Evolutionary conservation across 2,113 vertebrate species (phyloP), one percentile per base, ranked within the genome.

Genomic region (Illadopsis cleaveri): DNA sequence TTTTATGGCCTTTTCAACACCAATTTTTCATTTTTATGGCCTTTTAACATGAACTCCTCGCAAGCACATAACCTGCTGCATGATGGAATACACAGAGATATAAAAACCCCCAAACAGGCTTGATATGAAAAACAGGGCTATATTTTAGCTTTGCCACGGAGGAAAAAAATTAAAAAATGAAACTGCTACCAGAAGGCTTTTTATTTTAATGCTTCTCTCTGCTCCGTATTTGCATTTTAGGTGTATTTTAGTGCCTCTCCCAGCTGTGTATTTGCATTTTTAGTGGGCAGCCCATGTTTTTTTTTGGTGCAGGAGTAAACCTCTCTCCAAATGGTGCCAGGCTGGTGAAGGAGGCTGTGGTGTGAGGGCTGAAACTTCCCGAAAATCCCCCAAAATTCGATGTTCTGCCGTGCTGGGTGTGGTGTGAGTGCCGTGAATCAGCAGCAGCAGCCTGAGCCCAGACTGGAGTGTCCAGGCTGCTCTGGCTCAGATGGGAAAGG

Each of bases 21-120:
- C 58, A 68, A 89, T 97, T 87, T 96, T 96, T 96, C 97, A 96
- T 96, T 96, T 95, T 95, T 94, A 96, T 94, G 60, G 70, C 62
- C 47, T 88, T 92, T 95, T 89, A 85, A 89, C 85, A 35, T 31
- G 70, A 89, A 78, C 78, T 89, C 53, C 88, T 91, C 91, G 90
- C 79, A 94, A 96, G 90, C 66, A 33, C 69, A 73, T 89, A 91
- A 79, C 94, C 86, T 76, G 73, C 78, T n/a, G 23, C 23, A 62
- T 85, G 90, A 94, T 90, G 70, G 82, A 96, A 96, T 80, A 87
- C 37, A 50, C 80, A 82, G 86, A 94, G 93, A 95, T 93, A 93
- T 60, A 90, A 90, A 90, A 86, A 57, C 54, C 57, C 38, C 71
- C 45, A 70, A 65, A 88, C 70, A 82, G 62, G 58, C 62, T 88